Evolutionary conservation across 2,888 invertebrate genomes (phyloP).

Genomic region (Dolichomitus sp.): DNA sequence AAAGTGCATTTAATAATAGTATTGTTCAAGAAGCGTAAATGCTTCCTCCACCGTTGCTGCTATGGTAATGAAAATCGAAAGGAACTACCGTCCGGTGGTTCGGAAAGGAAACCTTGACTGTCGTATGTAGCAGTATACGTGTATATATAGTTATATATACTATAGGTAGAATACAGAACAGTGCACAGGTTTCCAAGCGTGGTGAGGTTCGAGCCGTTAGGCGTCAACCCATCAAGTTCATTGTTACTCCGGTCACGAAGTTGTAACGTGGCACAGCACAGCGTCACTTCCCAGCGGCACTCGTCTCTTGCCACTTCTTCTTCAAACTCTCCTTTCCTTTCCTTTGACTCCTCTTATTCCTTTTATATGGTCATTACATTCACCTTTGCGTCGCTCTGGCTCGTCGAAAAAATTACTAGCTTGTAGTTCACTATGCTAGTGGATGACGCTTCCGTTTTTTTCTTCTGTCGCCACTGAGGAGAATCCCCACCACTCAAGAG

Average conservation of each 20-base stretch:
- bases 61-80: slow-evolving; percentile 67
- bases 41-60: slow-evolving; percentile 26
- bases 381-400: neutral
- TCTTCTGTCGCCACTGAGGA: neutral
- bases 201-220: slow-evolving; percentile 64
- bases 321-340: slow-evolving; percentile 14
- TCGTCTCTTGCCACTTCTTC: slow-evolving; percentile 22
- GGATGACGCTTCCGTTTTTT: neutral
- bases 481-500: neutral
- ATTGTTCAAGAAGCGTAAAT: slow-evolving; percentile 1
- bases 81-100: slow-evolving; percentile 69
- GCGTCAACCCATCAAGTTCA: slow-evolving; percentile 75
- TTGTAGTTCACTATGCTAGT: neutral
- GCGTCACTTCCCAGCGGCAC: slow-evolving; percentile 62
- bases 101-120: slow-evolving; percentile 64
- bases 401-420: neutral
- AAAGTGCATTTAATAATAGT: slow-evolving; percentile 8
- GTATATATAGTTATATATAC: neutral
- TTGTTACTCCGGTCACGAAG: slow-evolving; percentile 75
- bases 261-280: slow-evolving; percentile 50
- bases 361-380: neutral
- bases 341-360: slow-evolving; percentile 13
- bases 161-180: slow-evolving; percentile 23
- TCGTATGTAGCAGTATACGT: slow-evolving; percentile 5
- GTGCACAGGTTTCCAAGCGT: slow-evolving; percentile 51